These are phyloP conservation scores for Leptestheria dahalacensis DNA, from an alignment of 1,140 invertebrate genomes.

Conservation along the genomic window DNA sequence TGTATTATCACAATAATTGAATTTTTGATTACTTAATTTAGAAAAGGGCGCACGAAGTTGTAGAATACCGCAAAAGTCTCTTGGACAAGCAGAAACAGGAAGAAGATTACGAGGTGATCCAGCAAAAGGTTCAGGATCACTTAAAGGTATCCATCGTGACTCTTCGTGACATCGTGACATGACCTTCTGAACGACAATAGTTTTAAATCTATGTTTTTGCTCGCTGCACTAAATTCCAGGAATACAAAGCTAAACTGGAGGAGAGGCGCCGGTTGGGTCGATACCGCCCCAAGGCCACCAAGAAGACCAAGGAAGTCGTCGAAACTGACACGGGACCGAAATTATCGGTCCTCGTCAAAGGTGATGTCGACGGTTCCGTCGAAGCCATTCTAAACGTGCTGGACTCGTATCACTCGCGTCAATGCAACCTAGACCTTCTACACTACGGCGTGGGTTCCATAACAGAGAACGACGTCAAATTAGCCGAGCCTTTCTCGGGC, in stretches of 20 bases:
- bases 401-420: slow-evolving; percentile 63
- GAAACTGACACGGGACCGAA: slow-evolving; percentile 27
- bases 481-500: slow-evolving; percentile 65
- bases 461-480: slow-evolving; percentile 64
- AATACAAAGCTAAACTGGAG: slow-evolving; percentile 48
- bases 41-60: slow-evolving; percentile 51
- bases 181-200: too few species aligned
- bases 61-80: slow-evolving; percentile 42
- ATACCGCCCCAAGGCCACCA: slow-evolving; percentile 30
- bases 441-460: slow-evolving; percentile 79
- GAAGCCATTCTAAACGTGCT: slow-evolving; percentile 87
- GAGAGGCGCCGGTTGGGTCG: slow-evolving; percentile 40
- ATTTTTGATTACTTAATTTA: slow-evolving; percentile 22
- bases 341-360: slow-evolving; percentile 27
- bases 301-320: slow-evolving; percentile 39
- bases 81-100: slow-evolving; percentile 42
- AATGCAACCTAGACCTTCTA: slow-evolving; percentile 68
- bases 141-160: slow-evolving; percentile 23
- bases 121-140: slow-evolving; percentile 50
- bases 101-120: slow-evolving; percentile 42
- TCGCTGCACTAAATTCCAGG: slow-evolving; percentile 21
- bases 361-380: slow-evolving; percentile 75
- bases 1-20: too few species aligned
- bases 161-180: too few species aligned
- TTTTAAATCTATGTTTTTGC: too few species aligned